A percentile compares a stretch with the other conserved stretches of the same genome.
Evolutionary conservation across 2,797 vertebrate genomes (phyloP).

Genomic region (Malurus splendens): DNA sequence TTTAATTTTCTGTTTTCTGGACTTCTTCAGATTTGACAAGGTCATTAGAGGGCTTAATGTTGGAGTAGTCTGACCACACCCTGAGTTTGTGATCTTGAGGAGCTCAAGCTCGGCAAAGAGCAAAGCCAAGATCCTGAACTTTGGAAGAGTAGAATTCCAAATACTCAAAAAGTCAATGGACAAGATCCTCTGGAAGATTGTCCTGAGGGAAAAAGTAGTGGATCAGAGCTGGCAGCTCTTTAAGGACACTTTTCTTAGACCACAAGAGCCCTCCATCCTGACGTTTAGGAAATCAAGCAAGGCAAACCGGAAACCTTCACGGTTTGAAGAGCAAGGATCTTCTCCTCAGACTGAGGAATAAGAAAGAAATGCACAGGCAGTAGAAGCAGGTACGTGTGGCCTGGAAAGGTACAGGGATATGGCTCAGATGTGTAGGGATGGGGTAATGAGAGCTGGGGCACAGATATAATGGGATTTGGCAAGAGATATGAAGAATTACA

Average conservation of each 20-base stretch:
- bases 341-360: neutral
- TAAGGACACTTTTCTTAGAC: neutral
- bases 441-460: neutral
- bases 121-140: neutral
- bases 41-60: neutral
- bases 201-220: neutral
- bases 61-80: neutral
- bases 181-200: neutral
- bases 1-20: neutral
- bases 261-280: neutral
- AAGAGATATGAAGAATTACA: neutral
- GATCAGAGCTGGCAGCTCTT: neutral
- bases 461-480: neutral
- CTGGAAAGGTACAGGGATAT: neutral
- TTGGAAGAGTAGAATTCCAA: neutral
- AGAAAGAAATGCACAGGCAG: neutral
- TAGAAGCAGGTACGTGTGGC: neutral
- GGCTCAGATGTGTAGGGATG: neutral
- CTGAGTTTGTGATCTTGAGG: rapidly evolving
- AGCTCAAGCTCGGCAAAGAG: neutral
- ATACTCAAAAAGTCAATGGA: neutral
- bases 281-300: neutral
- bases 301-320: neutral
- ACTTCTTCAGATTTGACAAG: neutral
- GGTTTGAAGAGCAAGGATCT: neutral